These are phyloP conservation scores for Magallana gigas DNA, from an alignment of 1,140 invertebrate genomes.

Conservation along the genomic window DNA sequence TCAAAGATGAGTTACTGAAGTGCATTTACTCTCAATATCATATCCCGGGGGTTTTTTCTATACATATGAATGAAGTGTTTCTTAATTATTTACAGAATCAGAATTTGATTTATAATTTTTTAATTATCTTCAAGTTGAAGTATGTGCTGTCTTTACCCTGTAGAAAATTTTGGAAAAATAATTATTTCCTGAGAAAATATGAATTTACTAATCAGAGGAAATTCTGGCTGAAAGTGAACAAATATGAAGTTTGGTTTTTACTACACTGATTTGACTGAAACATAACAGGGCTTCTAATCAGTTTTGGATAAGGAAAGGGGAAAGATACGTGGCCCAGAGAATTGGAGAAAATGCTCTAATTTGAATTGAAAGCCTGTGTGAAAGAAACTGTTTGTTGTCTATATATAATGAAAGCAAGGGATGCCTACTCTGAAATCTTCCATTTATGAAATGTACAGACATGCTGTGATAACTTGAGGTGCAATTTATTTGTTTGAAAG, in stretches of 20 bases:
- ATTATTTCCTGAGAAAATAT: no score
- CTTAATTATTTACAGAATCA: no score
- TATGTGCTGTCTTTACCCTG: no score
- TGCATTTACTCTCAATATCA: no score
- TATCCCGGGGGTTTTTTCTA: no score
- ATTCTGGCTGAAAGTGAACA: no score
- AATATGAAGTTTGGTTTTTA: not conserved
- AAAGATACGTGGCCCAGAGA: not conserved
- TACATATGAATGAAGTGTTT: no score
- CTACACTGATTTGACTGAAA: not conserved
- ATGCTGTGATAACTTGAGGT: slow-evolving; percentile 33
- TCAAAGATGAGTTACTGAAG: not conserved
- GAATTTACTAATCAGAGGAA: no score
- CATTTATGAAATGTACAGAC: slow-evolving; percentile 23
- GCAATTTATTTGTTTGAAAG: slow-evolving; percentile 38
- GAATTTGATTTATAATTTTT: no score
- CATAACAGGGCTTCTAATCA: not conserved
- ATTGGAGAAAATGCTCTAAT: not conserved
- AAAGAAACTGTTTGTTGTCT: not conserved
- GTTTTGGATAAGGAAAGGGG: not conserved
- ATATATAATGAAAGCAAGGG: not conserved
- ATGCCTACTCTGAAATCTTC: slow-evolving; percentile 11
- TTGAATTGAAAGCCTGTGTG: slow-evolving; percentile 16
- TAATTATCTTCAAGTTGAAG: no score
- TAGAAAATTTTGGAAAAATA: no score